Evolutionary conservation across 2,113 vertebrate genomes (phyloP).

Genomic region (Ellobius talpinus): DNA sequence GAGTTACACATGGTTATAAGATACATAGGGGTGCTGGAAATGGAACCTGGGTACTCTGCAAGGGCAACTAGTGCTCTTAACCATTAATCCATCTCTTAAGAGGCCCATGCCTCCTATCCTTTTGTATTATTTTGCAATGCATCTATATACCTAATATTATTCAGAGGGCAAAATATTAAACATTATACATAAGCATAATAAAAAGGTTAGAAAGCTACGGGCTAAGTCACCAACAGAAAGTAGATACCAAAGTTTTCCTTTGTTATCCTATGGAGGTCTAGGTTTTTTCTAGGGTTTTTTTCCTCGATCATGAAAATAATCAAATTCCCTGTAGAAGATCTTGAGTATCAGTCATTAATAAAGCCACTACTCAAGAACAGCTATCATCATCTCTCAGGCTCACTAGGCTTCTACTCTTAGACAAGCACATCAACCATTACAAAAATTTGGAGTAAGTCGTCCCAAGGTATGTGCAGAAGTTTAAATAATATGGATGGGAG

Average conservation of each 20-base stretch:
- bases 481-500: not conserved
- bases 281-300: accelerated
- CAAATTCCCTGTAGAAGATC: not conserved
- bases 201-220: not conserved
- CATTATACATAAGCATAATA: not conserved
- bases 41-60: not conserved
- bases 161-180: not conserved
- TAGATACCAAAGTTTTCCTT: not conserved
- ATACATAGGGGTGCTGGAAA: not conserved
- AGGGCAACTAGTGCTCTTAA: not conserved
- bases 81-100: not conserved
- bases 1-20: not conserved
- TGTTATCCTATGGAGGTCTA: not conserved
- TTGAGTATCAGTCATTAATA: not conserved
- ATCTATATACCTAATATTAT: not conserved
- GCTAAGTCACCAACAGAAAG: not conserved
- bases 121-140: not conserved
- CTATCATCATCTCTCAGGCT: not conserved
- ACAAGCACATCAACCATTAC: not conserved
- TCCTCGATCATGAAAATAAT: not conserved
- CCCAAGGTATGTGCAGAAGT: not conserved
- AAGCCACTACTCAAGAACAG: not conserved
- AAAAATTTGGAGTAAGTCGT: not conserved
- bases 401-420: not conserved
- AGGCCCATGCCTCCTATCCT: not conserved